Conservation (phyloP, 2,797 vertebrate genomes). For the Ispidina lecontei region DNA sequence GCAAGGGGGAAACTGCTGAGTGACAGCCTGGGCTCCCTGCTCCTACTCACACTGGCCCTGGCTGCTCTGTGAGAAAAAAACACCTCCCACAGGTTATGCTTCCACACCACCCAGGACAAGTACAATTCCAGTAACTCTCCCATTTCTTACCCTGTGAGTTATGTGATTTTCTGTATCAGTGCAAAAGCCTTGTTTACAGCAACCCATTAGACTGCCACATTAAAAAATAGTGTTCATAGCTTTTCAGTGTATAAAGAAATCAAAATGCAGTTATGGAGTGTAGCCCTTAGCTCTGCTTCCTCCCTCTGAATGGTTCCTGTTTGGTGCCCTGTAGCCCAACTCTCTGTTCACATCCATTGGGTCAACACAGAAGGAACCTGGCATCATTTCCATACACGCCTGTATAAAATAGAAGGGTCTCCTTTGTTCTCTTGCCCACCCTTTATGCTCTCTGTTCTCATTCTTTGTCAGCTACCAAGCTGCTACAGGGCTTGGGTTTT, state of each 20-base stretch:
- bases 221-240: neutral
- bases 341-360: neutral
- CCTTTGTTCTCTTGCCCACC: neutral
- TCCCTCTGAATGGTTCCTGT: neutral
- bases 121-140: neutral
- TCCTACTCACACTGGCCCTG: neutral
- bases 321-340: neutral
- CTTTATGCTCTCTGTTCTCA: neutral
- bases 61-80: neutral
- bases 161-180: neutral
- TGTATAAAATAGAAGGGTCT: neutral
- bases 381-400: neutral
- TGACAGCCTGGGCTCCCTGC: neutral
- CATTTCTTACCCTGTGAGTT: neutral
- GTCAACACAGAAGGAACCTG: neutral
- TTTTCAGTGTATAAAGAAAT: neutral
- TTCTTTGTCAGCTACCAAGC: neutral
- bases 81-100: neutral
- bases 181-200: neutral
- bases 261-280: neutral
- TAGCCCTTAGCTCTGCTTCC: neutral
- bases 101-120: neutral
- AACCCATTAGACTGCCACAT: neutral
- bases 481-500: neutral
- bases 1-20: neutral